These are phyloP conservation scores for Chirona hameri DNA, from an alignment of 2,888 invertebrate genomes.

Conservation along the genomic window DNA sequence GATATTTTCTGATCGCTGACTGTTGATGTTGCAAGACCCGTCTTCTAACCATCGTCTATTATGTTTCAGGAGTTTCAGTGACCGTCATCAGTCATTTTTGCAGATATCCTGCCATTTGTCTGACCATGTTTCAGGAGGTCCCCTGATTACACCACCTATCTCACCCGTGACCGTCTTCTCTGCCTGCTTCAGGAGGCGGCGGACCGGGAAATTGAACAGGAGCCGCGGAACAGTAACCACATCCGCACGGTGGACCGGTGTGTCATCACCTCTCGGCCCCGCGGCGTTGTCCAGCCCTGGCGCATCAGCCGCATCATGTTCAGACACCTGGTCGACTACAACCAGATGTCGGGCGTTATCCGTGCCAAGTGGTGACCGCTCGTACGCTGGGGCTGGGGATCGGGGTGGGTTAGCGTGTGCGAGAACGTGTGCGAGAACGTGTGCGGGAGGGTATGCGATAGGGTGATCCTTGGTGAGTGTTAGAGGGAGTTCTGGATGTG, in stretches of 20 bases:
- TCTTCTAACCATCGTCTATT: too few relatives aligned
- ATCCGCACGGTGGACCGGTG: slow-evolving; percentile 70
- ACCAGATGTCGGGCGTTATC: slow-evolving; percentile 83
- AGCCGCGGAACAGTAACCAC: slow-evolving; percentile 69
- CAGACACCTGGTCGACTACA: slow-evolving; percentile 87
- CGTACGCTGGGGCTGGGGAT: too few relatives aligned
- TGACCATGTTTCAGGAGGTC: too few relatives aligned
- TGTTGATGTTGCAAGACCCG: too few relatives aligned
- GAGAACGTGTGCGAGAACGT: not conserved
- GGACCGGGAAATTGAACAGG: slow-evolving; percentile 66
- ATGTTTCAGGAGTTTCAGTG: too few relatives aligned
- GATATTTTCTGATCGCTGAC: too few relatives aligned
- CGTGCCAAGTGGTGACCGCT: slow-evolving; percentile 80
- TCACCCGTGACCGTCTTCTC: too few relatives aligned
- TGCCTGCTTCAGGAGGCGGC: slow-evolving; percentile 62
- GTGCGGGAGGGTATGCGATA: not conserved
- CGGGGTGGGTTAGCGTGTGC: not conserved
- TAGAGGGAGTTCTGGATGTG: too few relatives aligned
- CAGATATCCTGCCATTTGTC: too few relatives aligned
- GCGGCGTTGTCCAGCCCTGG: slow-evolving; percentile 75
- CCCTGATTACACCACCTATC: too few relatives aligned
- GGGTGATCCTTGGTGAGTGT: too few relatives aligned
- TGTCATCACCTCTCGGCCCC: slow-evolving; percentile 78
- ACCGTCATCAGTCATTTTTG: too few relatives aligned
- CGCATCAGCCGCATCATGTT: slow-evolving; percentile 85